These are phyloP conservation scores for Archocentrus centrarchus DNA, from an alignment of 2,113 vertebrate genomes.

Conservation along the genomic window DNA sequence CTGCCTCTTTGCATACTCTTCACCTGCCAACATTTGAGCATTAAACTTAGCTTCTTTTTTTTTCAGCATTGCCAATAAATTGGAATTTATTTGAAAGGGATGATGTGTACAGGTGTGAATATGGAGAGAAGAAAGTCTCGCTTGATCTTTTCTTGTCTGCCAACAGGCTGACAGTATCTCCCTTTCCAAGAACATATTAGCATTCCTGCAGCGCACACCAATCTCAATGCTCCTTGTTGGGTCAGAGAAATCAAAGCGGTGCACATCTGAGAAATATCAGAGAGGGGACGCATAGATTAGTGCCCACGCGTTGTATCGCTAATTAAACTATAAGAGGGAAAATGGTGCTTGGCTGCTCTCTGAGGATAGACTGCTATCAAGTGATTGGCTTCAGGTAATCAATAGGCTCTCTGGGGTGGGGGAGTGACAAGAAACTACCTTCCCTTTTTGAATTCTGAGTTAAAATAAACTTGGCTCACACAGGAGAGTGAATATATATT, in stretches of 20 bases:
- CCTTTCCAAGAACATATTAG: constrained; percentile 69
- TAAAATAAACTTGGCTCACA: constrained; percentile 56
- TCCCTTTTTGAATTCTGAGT: constrained; percentile 63
- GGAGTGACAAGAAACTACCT: constrained; percentile 1
- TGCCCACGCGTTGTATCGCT: constrained; percentile 75
- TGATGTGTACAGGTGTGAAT: constrained; percentile 61
- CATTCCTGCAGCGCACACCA: constrained; percentile 68
- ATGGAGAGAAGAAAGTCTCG: constrained; percentile 45
- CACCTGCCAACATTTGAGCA: constrained; percentile 41
- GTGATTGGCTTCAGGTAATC: constrained; percentile 79
- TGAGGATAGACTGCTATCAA: constrained; percentile 60
- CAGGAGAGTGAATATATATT: constrained; percentile 29
- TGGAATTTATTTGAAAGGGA: constrained; percentile 49
- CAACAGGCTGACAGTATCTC: constrained; percentile 53
- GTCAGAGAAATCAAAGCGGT: constrained; percentile 82
- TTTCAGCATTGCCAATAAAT: constrained; percentile 33
- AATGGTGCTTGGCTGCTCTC: constrained; percentile 69
- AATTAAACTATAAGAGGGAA: constrained; percentile 80
- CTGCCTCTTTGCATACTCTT: constrained; percentile 18
- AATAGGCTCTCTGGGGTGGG: constrained; percentile 70
- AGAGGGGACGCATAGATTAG: constrained; percentile 79
- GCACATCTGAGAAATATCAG: constrained; percentile 82
- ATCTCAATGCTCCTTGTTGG: constrained; percentile 74
- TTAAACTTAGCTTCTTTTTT: constrained; percentile 34
- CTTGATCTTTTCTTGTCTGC: constrained; percentile 67